Evolutionary conservation across 2,797 vertebrate genomes (phyloP).

Genomic region (Oryzias sinensis): DNA sequence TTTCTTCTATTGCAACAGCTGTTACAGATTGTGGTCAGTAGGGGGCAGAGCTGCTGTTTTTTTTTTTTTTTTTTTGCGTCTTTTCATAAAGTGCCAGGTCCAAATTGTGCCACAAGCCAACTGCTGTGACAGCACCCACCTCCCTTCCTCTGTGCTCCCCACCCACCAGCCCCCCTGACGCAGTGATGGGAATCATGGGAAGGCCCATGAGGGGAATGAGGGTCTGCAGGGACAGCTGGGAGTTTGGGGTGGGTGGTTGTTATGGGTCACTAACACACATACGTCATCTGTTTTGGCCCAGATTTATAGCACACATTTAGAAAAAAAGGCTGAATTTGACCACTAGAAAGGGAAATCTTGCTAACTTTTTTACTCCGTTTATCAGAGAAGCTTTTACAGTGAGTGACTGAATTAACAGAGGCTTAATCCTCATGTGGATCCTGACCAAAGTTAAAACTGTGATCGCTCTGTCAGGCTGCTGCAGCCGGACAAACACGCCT

Average conservation of each 20-base stretch:
- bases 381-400: slow-evolving; percentile 61
- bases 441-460: slow-evolving; percentile 58
- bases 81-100: slow-evolving; percentile 11
- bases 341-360: slow-evolving; percentile 9
- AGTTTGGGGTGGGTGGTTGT: slow-evolving; percentile 3
- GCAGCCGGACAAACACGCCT: slow-evolving; percentile 47
- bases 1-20: neutral
- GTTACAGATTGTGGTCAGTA: slow-evolving; percentile 45
- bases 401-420: slow-evolving; percentile 59
- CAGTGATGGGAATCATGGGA: slow-evolving; percentile 38
- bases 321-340: slow-evolving; percentile 11
- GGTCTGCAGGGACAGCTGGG: slow-evolving; percentile 58
- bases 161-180: slow-evolving; percentile 32
- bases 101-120: slow-evolving; percentile 54
- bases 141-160: slow-evolving; percentile 18
- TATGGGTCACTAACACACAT: slow-evolving; percentile 37
- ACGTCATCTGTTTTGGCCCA: slow-evolving; percentile 29
- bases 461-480: slow-evolving; percentile 43
- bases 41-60: slow-evolving; percentile 47
- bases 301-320: slow-evolving; percentile 26
- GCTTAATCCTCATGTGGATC: slow-evolving; percentile 71
- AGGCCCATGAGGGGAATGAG: slow-evolving; percentile 47
- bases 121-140: slow-evolving; percentile 47
- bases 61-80: neutral
- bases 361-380: slow-evolving; percentile 16